A percentile compares a stretch with the other conserved stretches of the same genome.
Evolutionary conservation across 2,888 invertebrate genomes (phyloP).

Genomic region (Thymelicus lineola): DNA sequence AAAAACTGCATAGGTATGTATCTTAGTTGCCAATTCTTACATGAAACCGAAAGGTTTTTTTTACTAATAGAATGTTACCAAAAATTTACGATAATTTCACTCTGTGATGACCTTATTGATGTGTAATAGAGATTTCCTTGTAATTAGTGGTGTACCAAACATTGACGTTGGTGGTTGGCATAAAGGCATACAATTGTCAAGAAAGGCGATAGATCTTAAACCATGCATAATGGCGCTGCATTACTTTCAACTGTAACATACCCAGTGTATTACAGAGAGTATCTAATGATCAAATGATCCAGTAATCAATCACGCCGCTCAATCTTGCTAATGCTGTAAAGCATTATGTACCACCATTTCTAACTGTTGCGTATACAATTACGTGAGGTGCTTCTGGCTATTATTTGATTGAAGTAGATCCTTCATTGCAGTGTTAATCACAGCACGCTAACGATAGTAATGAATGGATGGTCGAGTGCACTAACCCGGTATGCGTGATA

Average conservation of each 20-base stretch:
- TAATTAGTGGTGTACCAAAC: too few relatives aligned
- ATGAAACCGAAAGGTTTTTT: too few relatives aligned
- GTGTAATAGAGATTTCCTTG: too few relatives aligned
- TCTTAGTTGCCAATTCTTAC: too few relatives aligned
- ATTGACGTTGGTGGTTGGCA: not conserved
- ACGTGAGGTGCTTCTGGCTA: conserved; percentile 9
- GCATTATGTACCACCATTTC: conserved; percentile 8
- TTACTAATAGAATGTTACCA: too few relatives aligned
- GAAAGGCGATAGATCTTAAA: too few relatives aligned
- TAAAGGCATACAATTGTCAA: not conserved
- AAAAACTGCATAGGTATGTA: too few relatives aligned
- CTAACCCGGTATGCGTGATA: conserved; percentile 26
- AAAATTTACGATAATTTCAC: too few relatives aligned
- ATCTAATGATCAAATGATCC: conserved; percentile 9
- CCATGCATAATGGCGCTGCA: not conserved
- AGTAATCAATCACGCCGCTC: conserved; percentile 3
- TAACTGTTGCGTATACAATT: conserved; percentile 17
- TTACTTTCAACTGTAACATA: not conserved
- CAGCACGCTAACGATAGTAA: conserved; percentile 26
- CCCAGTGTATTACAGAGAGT: not conserved
- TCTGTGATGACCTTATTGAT: too few relatives aligned
- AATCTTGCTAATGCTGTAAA: not conserved
- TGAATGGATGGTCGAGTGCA: conserved; percentile 20
- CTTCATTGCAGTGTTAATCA: conserved; percentile 12
- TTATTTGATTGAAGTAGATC: conserved; percentile 12